Conservation (phyloP, 2,888 invertebrate species). For the Pimpla rufipes region DNA sequence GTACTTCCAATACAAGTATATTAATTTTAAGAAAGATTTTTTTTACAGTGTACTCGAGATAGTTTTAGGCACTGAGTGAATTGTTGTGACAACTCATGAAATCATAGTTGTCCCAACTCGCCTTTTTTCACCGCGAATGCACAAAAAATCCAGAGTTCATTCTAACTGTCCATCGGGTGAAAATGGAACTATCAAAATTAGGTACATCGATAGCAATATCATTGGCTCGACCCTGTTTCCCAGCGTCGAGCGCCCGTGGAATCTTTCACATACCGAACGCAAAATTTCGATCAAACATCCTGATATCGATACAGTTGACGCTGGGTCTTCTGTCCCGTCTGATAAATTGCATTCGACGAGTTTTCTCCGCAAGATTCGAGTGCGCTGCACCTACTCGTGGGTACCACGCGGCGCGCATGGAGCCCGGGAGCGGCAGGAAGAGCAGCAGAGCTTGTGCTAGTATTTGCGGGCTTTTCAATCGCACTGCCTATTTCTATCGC, state of each 20-base stretch:
- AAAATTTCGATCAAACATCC: slow-evolving; percentile 47
- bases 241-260: neutral
- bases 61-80: too few species aligned
- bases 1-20: too few species aligned
- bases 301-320: slow-evolving; percentile 2
- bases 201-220: neutral
- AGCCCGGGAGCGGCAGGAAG: neutral
- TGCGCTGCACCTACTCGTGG: neutral
- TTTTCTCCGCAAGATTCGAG: slow-evolving; percentile 23
- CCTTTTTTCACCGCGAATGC: too few species aligned
- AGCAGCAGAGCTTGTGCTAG: neutral
- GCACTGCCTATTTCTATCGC: slow-evolving; percentile 41
- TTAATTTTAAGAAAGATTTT: too few species aligned
- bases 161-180: neutral
- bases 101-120: too few species aligned
- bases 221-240: neutral
- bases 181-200: neutral
- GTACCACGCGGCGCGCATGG: neutral
- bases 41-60: too few species aligned
- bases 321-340: neutral
- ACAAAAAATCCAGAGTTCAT: neutral
- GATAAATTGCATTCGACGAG: slow-evolving; percentile 41
- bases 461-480: slow-evolving; percentile 55
- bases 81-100: too few species aligned
- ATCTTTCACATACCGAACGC: neutral